A percentile compares a stretch with the other conserved stretches of the same genome.
Evolutionary conservation across 2,113 vertebrate species (phyloP).

Genomic region (Vicugna pacos): DNA sequence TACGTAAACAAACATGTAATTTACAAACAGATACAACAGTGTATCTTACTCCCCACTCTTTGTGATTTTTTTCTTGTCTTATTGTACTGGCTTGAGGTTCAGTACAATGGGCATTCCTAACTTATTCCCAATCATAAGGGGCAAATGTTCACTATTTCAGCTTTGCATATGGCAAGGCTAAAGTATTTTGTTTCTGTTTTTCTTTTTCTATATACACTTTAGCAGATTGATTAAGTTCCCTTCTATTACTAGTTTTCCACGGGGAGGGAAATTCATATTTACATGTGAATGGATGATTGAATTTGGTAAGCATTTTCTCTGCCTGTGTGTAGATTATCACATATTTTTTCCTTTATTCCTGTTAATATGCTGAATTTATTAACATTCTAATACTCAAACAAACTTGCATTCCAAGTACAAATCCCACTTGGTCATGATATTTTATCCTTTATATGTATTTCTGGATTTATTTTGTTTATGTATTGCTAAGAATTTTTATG

Average conservation of each 20-base stretch:
- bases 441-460: neutral
- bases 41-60: neutral
- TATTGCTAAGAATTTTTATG: neutral
- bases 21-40: neutral
- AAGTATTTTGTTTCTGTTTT: neutral
- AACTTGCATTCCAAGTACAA: neutral
- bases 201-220: neutral
- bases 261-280: neutral
- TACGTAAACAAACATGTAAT: neutral
- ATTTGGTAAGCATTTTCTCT: neutral
- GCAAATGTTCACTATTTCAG: neutral
- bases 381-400: neutral
- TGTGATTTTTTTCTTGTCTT: neutral
- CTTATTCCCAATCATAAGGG: neutral
- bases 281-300: neutral
- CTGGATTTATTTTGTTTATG: slow-evolving; percentile 1
- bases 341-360: neutral
- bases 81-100: neutral
- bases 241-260: neutral
- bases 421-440: neutral
- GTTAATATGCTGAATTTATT: neutral
- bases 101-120: neutral
- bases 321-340: neutral
- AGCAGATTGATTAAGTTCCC: neutral
- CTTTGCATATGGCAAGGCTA: neutral